A percentile compares a stretch with the other conserved stretches of the same genome.
These are phyloP conservation scores for Eulemur mongoz DNA, from an alignment of 2,797 vertebrate species.

Conservation along the genomic window DNA sequence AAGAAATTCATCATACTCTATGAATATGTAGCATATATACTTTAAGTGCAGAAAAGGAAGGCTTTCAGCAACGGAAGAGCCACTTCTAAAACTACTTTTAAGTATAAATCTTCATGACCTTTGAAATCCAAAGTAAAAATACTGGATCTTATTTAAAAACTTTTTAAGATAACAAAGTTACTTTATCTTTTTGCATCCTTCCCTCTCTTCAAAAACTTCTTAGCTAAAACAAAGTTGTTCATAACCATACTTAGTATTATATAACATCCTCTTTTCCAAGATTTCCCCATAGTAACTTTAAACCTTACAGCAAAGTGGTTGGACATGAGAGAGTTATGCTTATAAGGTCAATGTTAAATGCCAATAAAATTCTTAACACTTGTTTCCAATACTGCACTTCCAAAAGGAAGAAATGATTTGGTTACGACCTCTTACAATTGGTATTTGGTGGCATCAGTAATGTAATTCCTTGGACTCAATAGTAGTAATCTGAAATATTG, in stretches of 20 bases:
- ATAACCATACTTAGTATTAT: slow-evolving; percentile 56
- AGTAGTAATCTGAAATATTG: neutral
- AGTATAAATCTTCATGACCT: neutral
- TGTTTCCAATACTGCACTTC: slow-evolving; percentile 38
- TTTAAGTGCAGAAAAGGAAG: slow-evolving; percentile 28
- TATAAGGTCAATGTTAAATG: neutral
- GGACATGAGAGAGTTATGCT: neutral
- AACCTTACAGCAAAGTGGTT: slow-evolving; percentile 27
- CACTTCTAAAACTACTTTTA: slow-evolving; percentile 19
- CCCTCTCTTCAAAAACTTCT: slow-evolving; percentile 22
- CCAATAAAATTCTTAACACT: slow-evolving; percentile 25
- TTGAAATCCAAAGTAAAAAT: slow-evolving; percentile 48
- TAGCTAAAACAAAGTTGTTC: slow-evolving; percentile 28
- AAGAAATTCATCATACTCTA: slow-evolving; percentile 26
- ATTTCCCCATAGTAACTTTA: slow-evolving; percentile 62
- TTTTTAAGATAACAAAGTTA: slow-evolving; percentile 20
- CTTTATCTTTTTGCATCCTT: slow-evolving; percentile 3
- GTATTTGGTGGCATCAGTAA: neutral
- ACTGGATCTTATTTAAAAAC: neutral
- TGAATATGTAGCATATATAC: neutral
- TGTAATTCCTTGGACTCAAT: slow-evolving; percentile 35
- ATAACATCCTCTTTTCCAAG: slow-evolving; percentile 28
- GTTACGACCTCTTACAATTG: slow-evolving; percentile 42
- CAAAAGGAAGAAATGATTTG: slow-evolving; percentile 56
- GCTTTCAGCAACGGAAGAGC: neutral